These are phyloP conservation scores for Ostrea denselamellosa DNA, from an alignment of 1,140 invertebrate species.

Conservation along the genomic window DNA sequence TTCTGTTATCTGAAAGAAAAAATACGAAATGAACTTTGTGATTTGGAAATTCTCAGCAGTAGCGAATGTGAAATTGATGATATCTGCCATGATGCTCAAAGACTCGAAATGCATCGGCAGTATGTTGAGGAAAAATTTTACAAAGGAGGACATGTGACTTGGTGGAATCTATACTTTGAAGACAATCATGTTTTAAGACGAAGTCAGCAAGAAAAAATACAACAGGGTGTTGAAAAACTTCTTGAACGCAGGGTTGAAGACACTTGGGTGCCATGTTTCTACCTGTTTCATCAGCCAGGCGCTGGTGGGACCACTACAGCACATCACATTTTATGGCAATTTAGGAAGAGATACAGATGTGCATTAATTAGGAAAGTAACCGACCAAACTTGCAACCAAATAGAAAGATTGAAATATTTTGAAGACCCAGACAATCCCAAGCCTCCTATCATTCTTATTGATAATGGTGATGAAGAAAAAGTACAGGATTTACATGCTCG, in stretches of 20 bases:
- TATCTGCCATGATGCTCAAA: conserved; percentile 5
- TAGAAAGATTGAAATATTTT: conserved; percentile 57
- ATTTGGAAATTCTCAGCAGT: conserved; percentile 64
- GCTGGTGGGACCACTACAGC: conserved; percentile 70
- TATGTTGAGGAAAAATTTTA: conserved; percentile 62
- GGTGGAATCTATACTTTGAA: conserved; percentile 67
- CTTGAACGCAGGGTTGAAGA: conserved; percentile 60
- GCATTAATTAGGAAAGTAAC: conserved; percentile 64
- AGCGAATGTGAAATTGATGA: conserved; percentile 58
- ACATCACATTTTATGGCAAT: conserved; percentile 67
- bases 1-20: conserved; percentile 59
- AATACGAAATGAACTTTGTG: conserved; percentile 61
- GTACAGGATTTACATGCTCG: conserved; percentile 50
- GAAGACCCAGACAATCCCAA: conserved; percentile 59
- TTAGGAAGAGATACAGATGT: conserved; percentile 62
- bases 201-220: conserved; percentile 52
- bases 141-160: conserved; percentile 60
- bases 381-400: conserved; percentile 64
- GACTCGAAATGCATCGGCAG: conserved; percentile 45
- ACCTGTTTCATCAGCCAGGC: conserved; percentile 67
- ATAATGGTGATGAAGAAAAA: conserved; percentile 70
- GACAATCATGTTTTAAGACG: conserved; percentile 63
- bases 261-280: conserved; percentile 60
- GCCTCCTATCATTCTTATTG: conserved; percentile 65
- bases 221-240: conserved; percentile 46